phyloP scores from a whole-genome alignment of 2,797 vertebrate genomes.

The Cryptoprocta ferox region DNA sequence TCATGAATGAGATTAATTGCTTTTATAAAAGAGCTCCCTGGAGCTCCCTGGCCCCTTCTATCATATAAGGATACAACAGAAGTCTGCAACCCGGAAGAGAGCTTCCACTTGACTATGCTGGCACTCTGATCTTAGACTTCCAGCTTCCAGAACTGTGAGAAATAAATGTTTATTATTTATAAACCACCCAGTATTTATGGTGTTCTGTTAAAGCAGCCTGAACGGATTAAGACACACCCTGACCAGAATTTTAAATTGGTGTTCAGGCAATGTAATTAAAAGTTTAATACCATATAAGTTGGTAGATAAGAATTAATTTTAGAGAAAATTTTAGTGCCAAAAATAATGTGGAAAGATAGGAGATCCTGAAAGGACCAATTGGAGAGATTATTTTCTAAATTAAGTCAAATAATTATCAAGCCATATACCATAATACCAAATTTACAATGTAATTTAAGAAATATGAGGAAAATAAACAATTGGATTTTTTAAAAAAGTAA shows the following conservation, averaged over 20 bases:
- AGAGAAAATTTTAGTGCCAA: slow-evolving; percentile 43
- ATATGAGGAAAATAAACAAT: neutral
- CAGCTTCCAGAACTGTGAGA: neutral
- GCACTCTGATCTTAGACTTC: neutral
- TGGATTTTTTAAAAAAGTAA: neutral
- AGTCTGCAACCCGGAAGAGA: neutral
- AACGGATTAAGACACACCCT: neutral
- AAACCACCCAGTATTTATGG: neutral
- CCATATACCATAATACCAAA: neutral
- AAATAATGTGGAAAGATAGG: neutral
- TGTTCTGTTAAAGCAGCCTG: neutral
- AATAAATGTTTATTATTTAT: neutral
- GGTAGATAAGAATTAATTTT: slow-evolving; percentile 13
- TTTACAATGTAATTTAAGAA: slow-evolving; percentile 24
- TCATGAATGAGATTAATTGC: neutral
- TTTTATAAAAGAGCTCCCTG: neutral
- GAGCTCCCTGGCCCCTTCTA: neutral
- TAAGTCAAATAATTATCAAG: slow-evolving; percentile 26
- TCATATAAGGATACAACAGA: neutral
- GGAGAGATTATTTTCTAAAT: neutral
- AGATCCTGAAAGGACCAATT: neutral
- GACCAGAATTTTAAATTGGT: slow-evolving; percentile 14
- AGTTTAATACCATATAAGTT: neutral
- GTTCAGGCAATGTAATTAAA: neutral
- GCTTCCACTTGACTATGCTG: neutral